Evolutionary conservation across 37 sponge, comb jelly and placozoan genomes (phyloP).

Genomic region (Ianthella basta): DNA sequence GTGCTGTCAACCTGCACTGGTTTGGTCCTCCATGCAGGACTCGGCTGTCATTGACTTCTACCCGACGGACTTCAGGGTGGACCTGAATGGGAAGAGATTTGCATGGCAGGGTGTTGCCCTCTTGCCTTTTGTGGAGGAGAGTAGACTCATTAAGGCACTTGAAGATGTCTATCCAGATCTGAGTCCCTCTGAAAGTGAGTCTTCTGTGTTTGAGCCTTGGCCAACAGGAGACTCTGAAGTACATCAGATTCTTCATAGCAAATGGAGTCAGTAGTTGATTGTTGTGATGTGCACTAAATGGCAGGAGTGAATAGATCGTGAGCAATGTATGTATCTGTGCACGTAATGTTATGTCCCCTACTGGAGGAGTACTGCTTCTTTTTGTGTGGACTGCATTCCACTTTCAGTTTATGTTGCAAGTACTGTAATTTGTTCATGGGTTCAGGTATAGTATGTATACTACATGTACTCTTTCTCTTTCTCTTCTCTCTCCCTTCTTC

Average conservation of each 20-base stretch:
- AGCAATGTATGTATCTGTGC: background rate
- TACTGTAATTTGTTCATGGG: too few relatives aligned
- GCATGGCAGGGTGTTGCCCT: slow-evolving; percentile 99
- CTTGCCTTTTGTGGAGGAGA: slow-evolving; percentile 97
- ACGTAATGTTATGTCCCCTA: too few relatives aligned
- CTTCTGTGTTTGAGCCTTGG: too few relatives aligned
- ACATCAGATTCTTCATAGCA: too few relatives aligned
- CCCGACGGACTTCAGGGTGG: slow-evolving; percentile 93
- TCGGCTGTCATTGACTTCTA: slow-evolving; percentile 99
- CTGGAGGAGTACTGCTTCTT: too few relatives aligned
- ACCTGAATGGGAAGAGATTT: slow-evolving; percentile 98
- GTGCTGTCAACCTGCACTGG: too few relatives aligned
- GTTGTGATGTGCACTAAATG: too few relatives aligned
- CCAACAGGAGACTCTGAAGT: too few relatives aligned
- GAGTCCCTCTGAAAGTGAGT: slow-evolving; percentile 68
- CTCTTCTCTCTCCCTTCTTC: background rate
- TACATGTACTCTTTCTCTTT: background rate
- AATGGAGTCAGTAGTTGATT: too few relatives aligned
- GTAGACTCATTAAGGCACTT: slow-evolving; percentile 77
- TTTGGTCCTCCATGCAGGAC: slow-evolving; percentile 42
- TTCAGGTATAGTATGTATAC: too few relatives aligned
- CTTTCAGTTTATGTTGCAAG: too few relatives aligned
- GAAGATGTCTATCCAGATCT: slow-evolving; percentile 76
- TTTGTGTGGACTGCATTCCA: too few relatives aligned
- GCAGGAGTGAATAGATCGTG: background rate